A percentile compares a stretch with the other conserved stretches of the same genome.
Conservation (phyloP, 1,140 invertebrate species). For the Babylonia areolata region DNA sequence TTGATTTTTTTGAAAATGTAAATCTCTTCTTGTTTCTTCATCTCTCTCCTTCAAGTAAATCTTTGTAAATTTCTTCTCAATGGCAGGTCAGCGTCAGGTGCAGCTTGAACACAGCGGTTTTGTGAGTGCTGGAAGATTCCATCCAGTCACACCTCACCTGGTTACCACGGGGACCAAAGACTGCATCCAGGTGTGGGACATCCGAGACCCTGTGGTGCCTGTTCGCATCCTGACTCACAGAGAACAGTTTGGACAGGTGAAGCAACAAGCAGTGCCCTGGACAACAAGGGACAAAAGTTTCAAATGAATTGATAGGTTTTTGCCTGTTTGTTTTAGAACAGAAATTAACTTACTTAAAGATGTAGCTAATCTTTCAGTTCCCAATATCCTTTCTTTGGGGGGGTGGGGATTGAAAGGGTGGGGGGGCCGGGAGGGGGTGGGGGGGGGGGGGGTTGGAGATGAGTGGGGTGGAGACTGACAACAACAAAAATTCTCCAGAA, state of each 20-base stretch:
- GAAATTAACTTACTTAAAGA: too few relatives aligned
- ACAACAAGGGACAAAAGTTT: too few relatives aligned
- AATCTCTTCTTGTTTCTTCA: background rate
- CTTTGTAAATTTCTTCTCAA: constrained; percentile 22
- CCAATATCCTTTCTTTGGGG: too few relatives aligned
- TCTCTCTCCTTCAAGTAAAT: background rate
- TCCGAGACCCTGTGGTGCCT: constrained; percentile 57
- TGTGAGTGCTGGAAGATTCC: constrained; percentile 66
- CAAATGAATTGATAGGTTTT: too few relatives aligned
- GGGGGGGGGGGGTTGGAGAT: too few relatives aligned
- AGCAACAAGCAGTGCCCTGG: too few relatives aligned
- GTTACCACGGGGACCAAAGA: constrained; percentile 66
- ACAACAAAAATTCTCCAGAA: too few relatives aligned
- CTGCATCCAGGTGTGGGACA: constrained; percentile 68
- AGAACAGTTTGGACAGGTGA: constrained; percentile 71
- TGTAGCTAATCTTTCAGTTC: too few relatives aligned
- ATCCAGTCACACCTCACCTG: constrained; percentile 60
- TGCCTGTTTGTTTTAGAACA: too few relatives aligned
- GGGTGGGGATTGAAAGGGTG: too few relatives aligned
- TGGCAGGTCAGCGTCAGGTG: constrained; percentile 49
- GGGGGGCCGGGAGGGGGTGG: too few relatives aligned
- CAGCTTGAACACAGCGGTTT: constrained; percentile 56
- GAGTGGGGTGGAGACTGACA: too few relatives aligned
- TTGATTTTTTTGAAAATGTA: background rate
- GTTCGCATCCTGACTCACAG: constrained; percentile 64